These are phyloP conservation scores for Apamea sordens DNA, from an alignment of 2,888 invertebrate genomes.

Conservation along the genomic window DNA sequence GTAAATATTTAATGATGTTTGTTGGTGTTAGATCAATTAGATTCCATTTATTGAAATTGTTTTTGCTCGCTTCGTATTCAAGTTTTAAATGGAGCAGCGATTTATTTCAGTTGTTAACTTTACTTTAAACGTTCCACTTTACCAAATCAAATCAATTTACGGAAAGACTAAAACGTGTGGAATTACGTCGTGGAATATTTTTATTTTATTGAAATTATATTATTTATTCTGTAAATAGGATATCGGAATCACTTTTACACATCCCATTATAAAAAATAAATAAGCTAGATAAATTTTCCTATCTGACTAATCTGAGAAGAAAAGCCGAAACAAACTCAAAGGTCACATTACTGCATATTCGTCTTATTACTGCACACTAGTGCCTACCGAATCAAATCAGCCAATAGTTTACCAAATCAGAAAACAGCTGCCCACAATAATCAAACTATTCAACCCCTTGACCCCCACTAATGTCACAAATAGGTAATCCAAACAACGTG, in stretches of 20 bases:
- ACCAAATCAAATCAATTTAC: background rate
- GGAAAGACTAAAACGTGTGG: background rate
- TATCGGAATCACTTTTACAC: too few species aligned
- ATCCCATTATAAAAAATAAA: too few species aligned
- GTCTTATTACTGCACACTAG: background rate
- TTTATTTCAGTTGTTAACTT: background rate
- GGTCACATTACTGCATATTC: background rate
- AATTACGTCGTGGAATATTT: too few species aligned
- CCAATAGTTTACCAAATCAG: background rate
- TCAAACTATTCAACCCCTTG: slow-evolving; percentile 39
- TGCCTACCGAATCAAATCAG: background rate
- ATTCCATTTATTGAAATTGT: background rate
- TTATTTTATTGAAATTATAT: too few species aligned
- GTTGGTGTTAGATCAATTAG: slow-evolving; percentile 5
- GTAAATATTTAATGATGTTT: slow-evolving; percentile 9
- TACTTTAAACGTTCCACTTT: background rate
- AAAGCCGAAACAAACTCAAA: too few species aligned
- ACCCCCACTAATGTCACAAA: slow-evolving; percentile 54
- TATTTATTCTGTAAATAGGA: too few species aligned
- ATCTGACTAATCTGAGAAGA: too few species aligned
- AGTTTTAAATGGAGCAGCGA: background rate
- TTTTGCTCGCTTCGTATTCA: background rate
- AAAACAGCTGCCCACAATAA: slow-evolving; percentile 4
- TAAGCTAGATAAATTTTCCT: too few species aligned
- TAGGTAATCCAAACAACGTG: slow-evolving; percentile 58